Conservation (phyloP, 2,113 vertebrate genomes). For the Rhizomys pruinosus region DNA sequence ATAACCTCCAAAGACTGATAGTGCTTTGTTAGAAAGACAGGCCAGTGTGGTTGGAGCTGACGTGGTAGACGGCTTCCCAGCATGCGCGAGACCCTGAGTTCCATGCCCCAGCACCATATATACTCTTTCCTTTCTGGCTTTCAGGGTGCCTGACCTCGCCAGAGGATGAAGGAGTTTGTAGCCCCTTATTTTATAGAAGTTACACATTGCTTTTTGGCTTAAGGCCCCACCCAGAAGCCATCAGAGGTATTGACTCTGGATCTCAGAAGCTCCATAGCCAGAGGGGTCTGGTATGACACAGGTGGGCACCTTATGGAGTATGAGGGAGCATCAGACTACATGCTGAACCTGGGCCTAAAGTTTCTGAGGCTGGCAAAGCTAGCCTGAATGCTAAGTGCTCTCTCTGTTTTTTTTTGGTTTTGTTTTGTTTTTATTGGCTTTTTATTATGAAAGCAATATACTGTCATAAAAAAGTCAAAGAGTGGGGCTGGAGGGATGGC, state of each 20-base stretch:
- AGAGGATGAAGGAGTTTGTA: background rate
- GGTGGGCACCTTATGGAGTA: conserved; percentile 23
- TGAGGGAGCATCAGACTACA: background rate
- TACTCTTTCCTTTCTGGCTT: background rate
- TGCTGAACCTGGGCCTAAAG: background rate
- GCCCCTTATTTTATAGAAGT: background rate
- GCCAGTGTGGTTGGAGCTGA: background rate
- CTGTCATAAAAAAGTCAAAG: too few species aligned
- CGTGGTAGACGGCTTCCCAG: background rate
- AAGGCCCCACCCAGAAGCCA: conserved; percentile 14
- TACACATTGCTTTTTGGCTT: conserved; percentile 43
- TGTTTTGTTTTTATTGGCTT: conserved; percentile 65
- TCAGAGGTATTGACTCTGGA: background rate
- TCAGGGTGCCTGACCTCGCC: background rate
- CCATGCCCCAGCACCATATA: background rate
- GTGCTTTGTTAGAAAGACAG: background rate
- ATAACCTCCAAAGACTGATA: conserved; percentile 1
- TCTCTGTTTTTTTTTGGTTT: conserved; percentile 33
- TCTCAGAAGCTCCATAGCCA: background rate
- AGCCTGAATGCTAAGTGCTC: conserved; percentile 42
- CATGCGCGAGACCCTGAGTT: background rate
- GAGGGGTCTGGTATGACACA: background rate
- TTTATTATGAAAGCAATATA: conserved; percentile 61
- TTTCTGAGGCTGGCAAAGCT: background rate
- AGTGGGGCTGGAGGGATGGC: too few species aligned